A percentile compares a stretch with the other conserved stretches of the same genome.
Conservation (phyloP, 2,888 invertebrate genomes). For the Heteromurus nitidus region DNA sequence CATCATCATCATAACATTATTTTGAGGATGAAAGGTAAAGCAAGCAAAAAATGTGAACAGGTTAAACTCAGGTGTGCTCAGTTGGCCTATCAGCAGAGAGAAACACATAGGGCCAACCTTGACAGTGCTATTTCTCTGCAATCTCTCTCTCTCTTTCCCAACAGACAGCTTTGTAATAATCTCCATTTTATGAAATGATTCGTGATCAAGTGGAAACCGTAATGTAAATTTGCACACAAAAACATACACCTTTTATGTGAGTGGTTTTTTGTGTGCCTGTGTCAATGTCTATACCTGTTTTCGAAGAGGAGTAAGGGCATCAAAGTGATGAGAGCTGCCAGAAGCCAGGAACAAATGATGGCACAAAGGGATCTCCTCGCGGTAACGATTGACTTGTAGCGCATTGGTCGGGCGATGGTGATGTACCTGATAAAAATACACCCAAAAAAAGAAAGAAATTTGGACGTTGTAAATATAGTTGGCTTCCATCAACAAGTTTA, state of each 20-base stretch:
- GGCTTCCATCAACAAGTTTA: not conserved
- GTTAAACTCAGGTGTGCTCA: too few relatives aligned
- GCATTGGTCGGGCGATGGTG: slow-evolving; percentile 73
- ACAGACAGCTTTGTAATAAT: not conserved
- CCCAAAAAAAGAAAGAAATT: too few relatives aligned
- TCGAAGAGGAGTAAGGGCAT: slow-evolving; percentile 68
- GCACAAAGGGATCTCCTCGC: slow-evolving; percentile 68
- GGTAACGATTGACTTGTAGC: slow-evolving; percentile 72
- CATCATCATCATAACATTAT: too few relatives aligned
- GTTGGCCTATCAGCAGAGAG: too few relatives aligned
- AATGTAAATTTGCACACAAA: too few relatives aligned
- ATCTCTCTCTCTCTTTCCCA: not conserved
- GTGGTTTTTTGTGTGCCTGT: too few relatives aligned
- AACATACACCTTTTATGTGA: too few relatives aligned
- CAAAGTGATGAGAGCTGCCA: slow-evolving; percentile 67
- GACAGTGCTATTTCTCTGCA: slow-evolving; percentile 43
- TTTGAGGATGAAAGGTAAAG: too few relatives aligned
- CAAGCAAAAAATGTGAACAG: too few relatives aligned
- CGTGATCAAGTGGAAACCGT: slow-evolving; percentile 16
- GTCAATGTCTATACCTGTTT: too few relatives aligned
- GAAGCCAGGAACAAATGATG: slow-evolving; percentile 68
- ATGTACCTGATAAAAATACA: slow-evolving; percentile 70
- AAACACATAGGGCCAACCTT: slow-evolving; percentile 41
- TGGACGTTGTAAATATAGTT: too few relatives aligned
- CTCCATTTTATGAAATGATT: slow-evolving; percentile 13